Evolutionary conservation across 2,797 vertebrate genomes (phyloP).

Genomic region (Setipinna tenuifilis): DNA sequence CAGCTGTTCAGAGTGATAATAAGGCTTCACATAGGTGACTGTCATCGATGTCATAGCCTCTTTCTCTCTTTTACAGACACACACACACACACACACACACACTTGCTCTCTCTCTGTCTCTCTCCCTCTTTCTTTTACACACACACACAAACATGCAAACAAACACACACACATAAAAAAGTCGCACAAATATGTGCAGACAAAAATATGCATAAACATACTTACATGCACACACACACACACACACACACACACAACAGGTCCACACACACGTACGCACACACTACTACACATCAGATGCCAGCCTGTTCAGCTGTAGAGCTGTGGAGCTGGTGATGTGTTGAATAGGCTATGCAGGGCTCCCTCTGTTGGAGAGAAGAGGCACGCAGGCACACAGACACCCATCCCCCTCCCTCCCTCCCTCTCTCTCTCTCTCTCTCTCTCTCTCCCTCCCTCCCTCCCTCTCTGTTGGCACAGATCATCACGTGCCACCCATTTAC

Average conservation of each 20-base stretch:
- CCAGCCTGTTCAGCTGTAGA: not conserved
- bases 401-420: not conserved
- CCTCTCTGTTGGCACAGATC: no score
- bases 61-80: not conserved
- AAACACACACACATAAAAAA: not conserved
- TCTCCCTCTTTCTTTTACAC: not conserved
- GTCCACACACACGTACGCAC: not conserved
- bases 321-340: not conserved
- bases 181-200: no score
- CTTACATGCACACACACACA: no score
- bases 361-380: not conserved
- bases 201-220: no score
- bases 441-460: no score
- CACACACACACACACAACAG: not conserved
- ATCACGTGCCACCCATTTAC: no score
- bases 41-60: not conserved
- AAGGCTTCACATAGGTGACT: not conserved
- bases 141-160: no score
- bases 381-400: not conserved
- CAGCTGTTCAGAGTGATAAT: not conserved
- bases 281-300: not conserved
- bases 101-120: not conserved
- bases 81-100: not conserved
- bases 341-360: not conserved
- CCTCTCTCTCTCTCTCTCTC: not conserved